phyloP scores from a whole-genome alignment of 2,888 invertebrate genomes.

The Ametastegia equiseti region DNA sequence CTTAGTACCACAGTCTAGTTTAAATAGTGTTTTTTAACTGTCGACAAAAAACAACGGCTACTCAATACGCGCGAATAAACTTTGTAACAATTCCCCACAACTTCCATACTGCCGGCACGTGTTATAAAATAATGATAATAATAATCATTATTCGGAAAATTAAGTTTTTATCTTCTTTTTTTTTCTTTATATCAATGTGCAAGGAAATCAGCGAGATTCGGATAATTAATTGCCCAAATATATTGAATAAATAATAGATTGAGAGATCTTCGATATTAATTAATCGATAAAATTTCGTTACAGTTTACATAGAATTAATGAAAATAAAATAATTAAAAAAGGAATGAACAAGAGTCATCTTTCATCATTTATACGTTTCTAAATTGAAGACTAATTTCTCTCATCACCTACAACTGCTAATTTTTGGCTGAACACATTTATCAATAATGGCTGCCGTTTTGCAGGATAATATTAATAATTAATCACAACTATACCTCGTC shows the following conservation, averaged over 20 bases:
- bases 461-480: constrained; percentile 38
- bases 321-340: neutral
- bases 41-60: neutral
- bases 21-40: neutral
- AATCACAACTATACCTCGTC: constrained; percentile 41
- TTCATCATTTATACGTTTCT: constrained; percentile 11
- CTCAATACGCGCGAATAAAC: constrained; percentile 32
- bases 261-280: constrained; percentile 37
- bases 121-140: neutral
- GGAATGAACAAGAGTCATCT: constrained; percentile 36
- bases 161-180: no score
- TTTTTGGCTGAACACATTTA: constrained; percentile 48
- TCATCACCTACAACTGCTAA: constrained; percentile 46
- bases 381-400: constrained; percentile 48
- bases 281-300: neutral
- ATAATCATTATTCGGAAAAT: constrained; percentile 12
- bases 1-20: constrained; percentile 51
- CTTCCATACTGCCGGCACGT: constrained; percentile 25
- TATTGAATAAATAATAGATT: constrained; percentile 36
- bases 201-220: constrained; percentile 41
- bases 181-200: constrained; percentile 11
- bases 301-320: constrained; percentile 10
- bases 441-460: constrained; percentile 37
- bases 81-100: constrained; percentile 39
- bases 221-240: neutral